Percentiles rank a stretch among this genome's conserved stretches.
Evolutionary conservation across 2,797 vertebrate species (phyloP).

Genomic region (Phoebastria nigripes): DNA sequence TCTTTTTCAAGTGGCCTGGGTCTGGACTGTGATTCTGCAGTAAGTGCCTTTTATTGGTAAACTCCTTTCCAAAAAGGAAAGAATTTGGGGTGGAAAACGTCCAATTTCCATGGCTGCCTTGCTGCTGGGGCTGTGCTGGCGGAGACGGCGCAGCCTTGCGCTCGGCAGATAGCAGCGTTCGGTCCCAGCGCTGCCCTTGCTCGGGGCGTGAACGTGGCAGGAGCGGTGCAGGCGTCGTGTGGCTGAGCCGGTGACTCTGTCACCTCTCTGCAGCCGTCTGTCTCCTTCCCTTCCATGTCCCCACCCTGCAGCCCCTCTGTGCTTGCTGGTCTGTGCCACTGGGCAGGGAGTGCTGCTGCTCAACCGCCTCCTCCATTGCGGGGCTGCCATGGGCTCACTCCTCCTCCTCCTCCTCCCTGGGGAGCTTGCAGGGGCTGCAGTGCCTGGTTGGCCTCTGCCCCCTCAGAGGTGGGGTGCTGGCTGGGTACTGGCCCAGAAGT

Average conservation of each 20-base stretch:
- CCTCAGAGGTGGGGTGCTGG: accelerated
- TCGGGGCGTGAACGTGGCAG: not conserved
- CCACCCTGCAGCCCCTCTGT: not conserved
- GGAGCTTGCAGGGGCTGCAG: not conserved
- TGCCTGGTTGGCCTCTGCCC: accelerated
- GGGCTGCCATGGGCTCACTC: not conserved
- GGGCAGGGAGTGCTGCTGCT: not conserved
- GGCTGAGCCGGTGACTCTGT: accelerated
- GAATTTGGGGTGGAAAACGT: conserved; percentile 44
- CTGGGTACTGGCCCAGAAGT: not conserved
- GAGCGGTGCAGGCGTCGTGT: accelerated
- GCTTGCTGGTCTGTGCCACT: not conserved
- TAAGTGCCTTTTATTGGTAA: conserved; percentile 38
- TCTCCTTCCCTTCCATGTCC: accelerated
- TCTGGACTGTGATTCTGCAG: not conserved
- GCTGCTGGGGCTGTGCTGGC: not conserved
- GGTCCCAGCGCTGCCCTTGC: not conserved
- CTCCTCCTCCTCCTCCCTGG: not conserved
- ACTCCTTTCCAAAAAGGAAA: conserved; percentile 29
- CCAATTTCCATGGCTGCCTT: conserved; percentile 30
- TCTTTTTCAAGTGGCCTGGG: not conserved
- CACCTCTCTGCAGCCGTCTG: not conserved
- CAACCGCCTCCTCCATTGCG: accelerated
- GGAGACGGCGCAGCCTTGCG: not conserved
- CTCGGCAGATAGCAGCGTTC: not conserved